Percentiles rank a stretch among this genome's conserved stretches.
Conservation (phyloP, 2,113 vertebrate species). For the Phylloscopus trochilus region DNA sequence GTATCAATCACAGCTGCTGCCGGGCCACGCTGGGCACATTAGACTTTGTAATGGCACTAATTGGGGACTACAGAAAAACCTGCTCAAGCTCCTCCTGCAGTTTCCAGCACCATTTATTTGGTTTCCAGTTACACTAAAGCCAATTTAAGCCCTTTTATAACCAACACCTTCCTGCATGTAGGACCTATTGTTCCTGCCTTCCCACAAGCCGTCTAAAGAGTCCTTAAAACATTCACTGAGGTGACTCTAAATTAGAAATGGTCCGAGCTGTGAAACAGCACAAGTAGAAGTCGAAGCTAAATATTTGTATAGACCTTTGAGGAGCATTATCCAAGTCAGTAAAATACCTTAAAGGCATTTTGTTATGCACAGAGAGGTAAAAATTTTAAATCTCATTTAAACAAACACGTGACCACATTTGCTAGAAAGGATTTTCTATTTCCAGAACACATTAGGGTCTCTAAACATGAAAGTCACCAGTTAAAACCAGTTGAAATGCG, state of each 20-base stretch:
- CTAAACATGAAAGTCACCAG: constrained; percentile 45
- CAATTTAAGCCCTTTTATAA: constrained; percentile 64
- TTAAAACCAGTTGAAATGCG: constrained; percentile 45
- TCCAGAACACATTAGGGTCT: constrained; percentile 23
- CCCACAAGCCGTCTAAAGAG: not conserved
- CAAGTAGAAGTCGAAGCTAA: not conserved
- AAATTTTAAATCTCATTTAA: constrained; percentile 34
- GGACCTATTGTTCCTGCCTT: constrained; percentile 46
- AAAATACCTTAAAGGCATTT: constrained; percentile 28
- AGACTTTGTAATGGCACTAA: constrained; percentile 58
- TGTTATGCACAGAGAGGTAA: not conserved
- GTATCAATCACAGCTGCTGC: constrained; percentile 61
- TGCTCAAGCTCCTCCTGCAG: constrained; percentile 15
- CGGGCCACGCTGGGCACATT: not conserved
- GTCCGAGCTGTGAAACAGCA: not conserved
- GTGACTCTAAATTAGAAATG: constrained; percentile 35
- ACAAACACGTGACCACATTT: not conserved
- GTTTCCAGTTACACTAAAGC: constrained; percentile 59
- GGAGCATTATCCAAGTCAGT: not conserved
- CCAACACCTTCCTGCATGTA: constrained; percentile 43
- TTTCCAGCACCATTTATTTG: constrained; percentile 51
- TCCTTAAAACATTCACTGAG: constrained; percentile 43
- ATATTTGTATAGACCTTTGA: constrained; percentile 45
- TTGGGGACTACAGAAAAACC: constrained; percentile 31
- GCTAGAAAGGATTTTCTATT: constrained; percentile 48